Evolutionary conservation across 2,888 invertebrate genomes (phyloP).

Genomic region (Ischnura elegans): DNA sequence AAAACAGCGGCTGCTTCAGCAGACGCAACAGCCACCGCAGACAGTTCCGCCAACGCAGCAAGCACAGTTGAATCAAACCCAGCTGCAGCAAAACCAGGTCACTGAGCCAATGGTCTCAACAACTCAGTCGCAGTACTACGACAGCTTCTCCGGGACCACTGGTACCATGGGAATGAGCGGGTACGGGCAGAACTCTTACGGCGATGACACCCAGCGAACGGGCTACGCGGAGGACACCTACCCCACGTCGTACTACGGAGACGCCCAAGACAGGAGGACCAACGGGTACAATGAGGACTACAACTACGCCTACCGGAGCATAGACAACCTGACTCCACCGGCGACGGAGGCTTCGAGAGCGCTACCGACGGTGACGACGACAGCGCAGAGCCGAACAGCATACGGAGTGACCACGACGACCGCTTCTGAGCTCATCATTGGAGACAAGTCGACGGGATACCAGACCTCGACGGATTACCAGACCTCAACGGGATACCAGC

Average conservation of each 20-base stretch:
- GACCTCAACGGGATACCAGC: too few relatives aligned
- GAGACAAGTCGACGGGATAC: background rate
- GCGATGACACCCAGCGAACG: slow-evolving; percentile 46
- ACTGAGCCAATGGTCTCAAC: background rate
- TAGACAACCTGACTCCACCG: slow-evolving; percentile 82
- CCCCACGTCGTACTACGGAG: slow-evolving; percentile 46
- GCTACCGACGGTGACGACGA: slow-evolving; percentile 72
- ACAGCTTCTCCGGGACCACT: slow-evolving; percentile 23
- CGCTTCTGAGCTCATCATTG: background rate
- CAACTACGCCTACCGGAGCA: slow-evolving; percentile 86
- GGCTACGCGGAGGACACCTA: slow-evolving; percentile 53
- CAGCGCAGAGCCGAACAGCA: slow-evolving; percentile 22
- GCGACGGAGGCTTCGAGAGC: slow-evolving; percentile 75
- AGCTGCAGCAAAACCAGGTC: background rate
- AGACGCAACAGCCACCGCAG: slow-evolving; percentile 59
- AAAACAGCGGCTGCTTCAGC: slow-evolving; percentile 65
- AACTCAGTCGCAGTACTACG: slow-evolving; percentile 27
- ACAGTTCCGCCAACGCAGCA: slow-evolving; percentile 27
- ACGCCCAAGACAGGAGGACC: slow-evolving; percentile 28
- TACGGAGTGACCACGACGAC: slow-evolving; percentile 15
- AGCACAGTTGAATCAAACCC: background rate
- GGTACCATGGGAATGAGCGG: background rate
- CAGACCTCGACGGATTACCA: too few relatives aligned
- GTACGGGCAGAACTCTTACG: slow-evolving; percentile 64
- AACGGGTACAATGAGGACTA: slow-evolving; percentile 83